These are phyloP conservation scores for Acanthopagrus latus DNA, from an alignment of 2,797 vertebrate species.

Conservation along the genomic window DNA sequence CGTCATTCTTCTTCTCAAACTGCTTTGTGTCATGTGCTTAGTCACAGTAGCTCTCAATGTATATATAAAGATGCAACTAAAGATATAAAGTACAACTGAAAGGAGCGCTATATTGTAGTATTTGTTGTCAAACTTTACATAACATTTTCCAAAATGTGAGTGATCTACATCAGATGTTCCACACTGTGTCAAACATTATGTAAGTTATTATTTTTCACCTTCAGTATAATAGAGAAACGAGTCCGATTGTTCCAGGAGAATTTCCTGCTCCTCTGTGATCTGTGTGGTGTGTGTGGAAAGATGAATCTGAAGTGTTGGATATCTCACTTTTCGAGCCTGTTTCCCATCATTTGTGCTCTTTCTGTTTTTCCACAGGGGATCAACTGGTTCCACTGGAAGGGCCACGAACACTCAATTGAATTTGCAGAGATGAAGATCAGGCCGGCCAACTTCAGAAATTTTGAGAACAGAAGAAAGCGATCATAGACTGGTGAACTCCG, in stretches of 20 bases:
- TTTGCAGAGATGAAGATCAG: constrained; percentile 98
- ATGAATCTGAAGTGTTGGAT: background rate
- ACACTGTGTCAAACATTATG: background rate
- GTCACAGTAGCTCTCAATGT: too few relatives aligned
- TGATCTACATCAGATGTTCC: background rate
- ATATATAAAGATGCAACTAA: too few relatives aligned
- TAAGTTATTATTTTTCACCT: background rate
- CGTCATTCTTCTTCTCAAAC: too few relatives aligned
- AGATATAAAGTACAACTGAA: background rate
- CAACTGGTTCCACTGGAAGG: constrained; percentile 99
- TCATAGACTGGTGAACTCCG: constrained; percentile 79
- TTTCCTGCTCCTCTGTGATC: fast-evolving
- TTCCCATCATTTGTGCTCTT: background rate
- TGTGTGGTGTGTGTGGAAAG: background rate
- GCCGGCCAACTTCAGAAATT: constrained; percentile 91
- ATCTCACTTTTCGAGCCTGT: background rate
- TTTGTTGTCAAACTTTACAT: background rate
- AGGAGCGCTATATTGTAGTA: background rate
- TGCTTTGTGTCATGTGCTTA: too few relatives aligned
- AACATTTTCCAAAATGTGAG: background rate
- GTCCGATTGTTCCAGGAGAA: background rate
- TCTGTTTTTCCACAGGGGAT: constrained; percentile 87
- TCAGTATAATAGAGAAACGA: background rate
- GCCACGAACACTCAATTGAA: constrained; percentile 94
- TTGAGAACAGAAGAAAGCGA: constrained; percentile 92